Base-by-base conservation (phyloP, 2,113 vertebrate species). In the Cololabis saira region DNA sequence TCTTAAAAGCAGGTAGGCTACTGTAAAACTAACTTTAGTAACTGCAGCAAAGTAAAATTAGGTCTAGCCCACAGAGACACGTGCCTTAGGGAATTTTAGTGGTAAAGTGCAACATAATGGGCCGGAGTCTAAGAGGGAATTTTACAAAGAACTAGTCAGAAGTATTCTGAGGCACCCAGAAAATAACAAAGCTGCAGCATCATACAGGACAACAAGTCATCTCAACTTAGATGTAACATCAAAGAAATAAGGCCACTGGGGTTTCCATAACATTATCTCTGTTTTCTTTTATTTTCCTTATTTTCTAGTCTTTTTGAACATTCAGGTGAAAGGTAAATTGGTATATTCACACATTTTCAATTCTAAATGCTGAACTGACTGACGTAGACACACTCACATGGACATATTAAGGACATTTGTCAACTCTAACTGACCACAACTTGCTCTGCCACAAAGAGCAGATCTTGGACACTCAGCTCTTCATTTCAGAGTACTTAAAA, bases 31-130 rank as follows among this genome's bases (percentile, higher is more conserved):
- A 61, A 44, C 42, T 60, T 71, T 49, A 58, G 18, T n/a, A 42
- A 69, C 24, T 61, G 45, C 45, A 27, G 48, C 50, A 68, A 19
- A 55, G n/a, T 62, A 17, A 63, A 78, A 76, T 56, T 65, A 65
- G 55, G 57, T 56, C 56, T 14, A 1, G 33, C 5, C 66, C 12
- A 56, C 4, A 10, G 60, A 63, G 63, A 63, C 2, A 12, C 13
- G 18, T 18, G 12, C 62, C 30, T 57, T 18, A 1, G 66, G 44
- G 65, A 68, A 24, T 53, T 68, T 57, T 9, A 50, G 41, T 19
- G 37, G 57, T 19, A 67, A 53, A 61, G 37, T 22, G 14, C 12
- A 48, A 56, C 51, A 18, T 59, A 52, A 55, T 45, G 44, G 13
- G 42, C 64, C n/a, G 67, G 12, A 47, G 42, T 45, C 50, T 21